Percentiles rank a stretch among this genome's conserved stretches.
Evolutionary conservation across 1,140 invertebrate species (phyloP).

Genomic region (Fopius arisanus): DNA sequence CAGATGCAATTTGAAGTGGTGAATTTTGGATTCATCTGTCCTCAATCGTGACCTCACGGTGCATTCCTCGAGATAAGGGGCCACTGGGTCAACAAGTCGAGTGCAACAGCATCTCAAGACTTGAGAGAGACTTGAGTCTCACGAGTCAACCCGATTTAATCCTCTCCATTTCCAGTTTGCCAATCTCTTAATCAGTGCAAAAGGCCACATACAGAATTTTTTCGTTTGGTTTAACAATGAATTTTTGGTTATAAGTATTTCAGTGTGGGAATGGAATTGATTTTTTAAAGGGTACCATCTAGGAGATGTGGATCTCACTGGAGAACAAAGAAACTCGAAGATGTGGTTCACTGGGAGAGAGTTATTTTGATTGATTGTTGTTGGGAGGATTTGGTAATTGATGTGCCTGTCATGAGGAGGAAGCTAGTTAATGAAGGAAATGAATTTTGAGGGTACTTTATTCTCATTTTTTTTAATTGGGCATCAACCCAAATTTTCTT

Average conservation of each 20-base stretch:
- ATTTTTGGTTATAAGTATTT: not conserved
- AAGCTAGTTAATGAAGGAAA: no score
- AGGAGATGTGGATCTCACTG: no score
- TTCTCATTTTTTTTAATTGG: no score
- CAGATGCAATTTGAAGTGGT: not conserved
- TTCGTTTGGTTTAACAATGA: not conserved
- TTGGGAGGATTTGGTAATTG: no score
- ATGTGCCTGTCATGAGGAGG: no score
- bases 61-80: constrained; percentile 19
- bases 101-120: constrained; percentile 11
- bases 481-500: no score
- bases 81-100: constrained; percentile 25
- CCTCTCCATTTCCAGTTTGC: not conserved
- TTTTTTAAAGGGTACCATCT: not conserved
- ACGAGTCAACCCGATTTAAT: not conserved
- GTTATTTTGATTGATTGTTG: no score
- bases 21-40: not conserved
- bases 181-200: not conserved
- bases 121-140: constrained; percentile 6
- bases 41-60: constrained; percentile 7
- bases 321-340: no score
- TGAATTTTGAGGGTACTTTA: no score
- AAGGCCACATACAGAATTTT: not conserved
- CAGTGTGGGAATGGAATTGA: not conserved
- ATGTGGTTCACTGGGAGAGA: no score